phyloP scores from a whole-genome alignment of 2,113 vertebrate species.

The Ginglymostoma cirratum region DNA sequence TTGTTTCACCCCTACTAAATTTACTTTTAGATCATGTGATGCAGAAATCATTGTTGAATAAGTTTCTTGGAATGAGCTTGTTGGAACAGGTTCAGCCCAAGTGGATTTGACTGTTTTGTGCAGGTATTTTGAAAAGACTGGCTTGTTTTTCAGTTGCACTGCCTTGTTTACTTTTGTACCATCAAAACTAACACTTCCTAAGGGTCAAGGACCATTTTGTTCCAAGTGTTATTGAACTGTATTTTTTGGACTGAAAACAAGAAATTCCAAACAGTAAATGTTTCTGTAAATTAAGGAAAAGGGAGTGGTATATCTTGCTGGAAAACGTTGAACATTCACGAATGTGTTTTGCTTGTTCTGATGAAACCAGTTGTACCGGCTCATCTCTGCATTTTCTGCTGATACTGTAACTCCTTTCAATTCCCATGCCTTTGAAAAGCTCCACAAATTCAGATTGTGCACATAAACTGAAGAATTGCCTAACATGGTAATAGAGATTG shows the following conservation, averaged over 20 bases:
- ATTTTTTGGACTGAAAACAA: background rate
- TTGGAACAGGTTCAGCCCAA: background rate
- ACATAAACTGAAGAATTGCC: background rate
- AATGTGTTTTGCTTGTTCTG: background rate
- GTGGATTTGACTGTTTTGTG: background rate
- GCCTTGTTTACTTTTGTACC: background rate
- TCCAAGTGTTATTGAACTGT: background rate
- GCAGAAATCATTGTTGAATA: background rate
- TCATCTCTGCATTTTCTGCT: background rate
- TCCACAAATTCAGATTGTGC: background rate
- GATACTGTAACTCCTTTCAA: background rate
- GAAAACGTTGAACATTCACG: background rate
- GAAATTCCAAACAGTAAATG: background rate
- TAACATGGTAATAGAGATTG: background rate
- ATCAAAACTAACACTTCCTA: background rate
- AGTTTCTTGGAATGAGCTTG: background rate
- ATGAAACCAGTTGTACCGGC: constrained; percentile 10
- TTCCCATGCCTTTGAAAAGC: background rate
- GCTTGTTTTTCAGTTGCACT: background rate
- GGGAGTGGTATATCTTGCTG: background rate
- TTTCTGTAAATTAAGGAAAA: background rate
- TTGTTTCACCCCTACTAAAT: background rate
- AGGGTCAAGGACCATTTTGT: background rate
- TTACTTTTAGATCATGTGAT: background rate
- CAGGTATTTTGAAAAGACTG: background rate